Evolutionary conservation across 2,113 vertebrate species (phyloP).

Genomic region (Ibidorhyncha struthersii): DNA sequence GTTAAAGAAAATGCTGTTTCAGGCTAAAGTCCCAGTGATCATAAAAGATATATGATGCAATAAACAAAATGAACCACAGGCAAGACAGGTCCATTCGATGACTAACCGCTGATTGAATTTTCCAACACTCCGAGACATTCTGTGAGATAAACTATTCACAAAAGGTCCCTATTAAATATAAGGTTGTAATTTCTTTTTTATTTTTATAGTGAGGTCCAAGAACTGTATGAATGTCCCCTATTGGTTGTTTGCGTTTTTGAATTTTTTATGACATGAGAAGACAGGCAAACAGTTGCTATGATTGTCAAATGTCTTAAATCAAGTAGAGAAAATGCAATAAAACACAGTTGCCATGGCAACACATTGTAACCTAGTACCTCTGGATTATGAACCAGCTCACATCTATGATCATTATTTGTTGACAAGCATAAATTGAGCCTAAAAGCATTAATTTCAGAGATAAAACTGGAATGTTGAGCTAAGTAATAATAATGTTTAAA

Average conservation of each 20-base stretch:
- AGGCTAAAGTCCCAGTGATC: conserved; percentile 78
- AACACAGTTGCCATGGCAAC: conserved; percentile 79
- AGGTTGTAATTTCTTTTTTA: conserved; percentile 63
- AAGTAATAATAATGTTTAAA: conserved; percentile 72
- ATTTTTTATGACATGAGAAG: conserved; percentile 66
- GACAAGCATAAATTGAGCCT: conserved; percentile 78
- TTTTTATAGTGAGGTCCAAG: conserved; percentile 45
- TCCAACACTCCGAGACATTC: conserved; percentile 64
- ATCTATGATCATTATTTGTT: conserved; percentile 82
- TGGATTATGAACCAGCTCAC: conserved; percentile 79
- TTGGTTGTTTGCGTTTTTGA: conserved; percentile 67
- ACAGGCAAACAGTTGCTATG: conserved; percentile 77
- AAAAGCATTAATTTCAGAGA: conserved; percentile 79
- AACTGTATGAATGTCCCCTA: conserved; percentile 21
- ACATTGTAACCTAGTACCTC: conserved; percentile 78
- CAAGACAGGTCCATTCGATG: conserved; percentile 70
- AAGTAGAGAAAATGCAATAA: conserved; percentile 69
- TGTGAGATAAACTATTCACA: conserved; percentile 71
- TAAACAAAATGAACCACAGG: conserved; percentile 81
- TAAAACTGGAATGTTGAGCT: conserved; percentile 66
- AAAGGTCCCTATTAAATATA: conserved; percentile 67
- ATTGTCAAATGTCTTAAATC: conserved; percentile 81
- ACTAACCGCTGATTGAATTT: conserved; percentile 78
- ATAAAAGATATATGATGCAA: conserved; percentile 83
- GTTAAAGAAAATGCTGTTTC: conserved; percentile 84